Base-by-base conservation (phyloP, 2,888 invertebrate species). In the Drosophila kambysellisi region DNA sequence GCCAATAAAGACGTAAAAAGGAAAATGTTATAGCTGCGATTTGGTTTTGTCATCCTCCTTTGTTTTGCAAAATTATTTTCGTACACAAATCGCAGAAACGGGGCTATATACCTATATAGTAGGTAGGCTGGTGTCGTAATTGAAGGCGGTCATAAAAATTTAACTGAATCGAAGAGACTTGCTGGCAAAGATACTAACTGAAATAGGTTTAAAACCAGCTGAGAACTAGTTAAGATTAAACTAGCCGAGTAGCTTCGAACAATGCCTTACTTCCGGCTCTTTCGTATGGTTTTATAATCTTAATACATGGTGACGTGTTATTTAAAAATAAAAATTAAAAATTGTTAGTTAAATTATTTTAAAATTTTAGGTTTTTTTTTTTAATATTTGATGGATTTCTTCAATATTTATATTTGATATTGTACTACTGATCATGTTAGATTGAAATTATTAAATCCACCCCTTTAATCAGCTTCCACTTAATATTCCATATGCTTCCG, bases 1-100 rank as follows among this genome's bases (percentile, higher is more conserved):
- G 76, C 65, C 73, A 84, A 84, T 84, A 84, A 84, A 84, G 72
- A 79, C 76, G 69, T 85, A 87, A 87, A 85, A 83, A 84, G 66
- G 43, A 74, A 70, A 70, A 74, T 67, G 63, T 61, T 72, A 73
- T 65, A 65, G 25, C 60, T 20, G 65, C 58, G 58, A 68, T 73
- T 71, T 79, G 71, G 79, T 73, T 67, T 79, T 76, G 73, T 79
- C 70, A 57, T 63, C 54, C 57, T 37, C 74, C 59, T 64, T 83
- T 74, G 70, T 74, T 66, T 68, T 64, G 68, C 74, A 48, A 87
- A 87, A 87, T 87, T 76, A 84, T 84, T 76, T 84, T 85, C 67
- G 88, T 85, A 85, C 82, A 87, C 85, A 83, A 59, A 74, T 76
- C 70, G 72, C 61, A 64, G 75, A 70, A 76, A 48, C 57, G 41